phyloP scores from a whole-genome alignment of 2,113 vertebrate genomes.

The Anser brachyrhynchus region DNA sequence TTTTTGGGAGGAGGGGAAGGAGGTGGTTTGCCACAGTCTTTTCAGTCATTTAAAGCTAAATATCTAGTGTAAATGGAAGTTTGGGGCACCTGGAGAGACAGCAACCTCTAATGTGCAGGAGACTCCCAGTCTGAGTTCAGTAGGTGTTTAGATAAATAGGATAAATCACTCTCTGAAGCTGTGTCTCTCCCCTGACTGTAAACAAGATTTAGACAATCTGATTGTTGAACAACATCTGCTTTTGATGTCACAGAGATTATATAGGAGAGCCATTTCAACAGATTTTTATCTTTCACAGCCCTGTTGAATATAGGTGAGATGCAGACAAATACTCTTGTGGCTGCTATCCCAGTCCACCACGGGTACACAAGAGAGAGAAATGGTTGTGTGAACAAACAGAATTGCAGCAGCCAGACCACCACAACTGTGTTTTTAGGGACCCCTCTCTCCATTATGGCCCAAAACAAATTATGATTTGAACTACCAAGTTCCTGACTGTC shows the following conservation, averaged over 20 bases:
- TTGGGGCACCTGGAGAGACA: background rate
- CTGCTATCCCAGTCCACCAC: background rate
- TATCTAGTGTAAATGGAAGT: background rate
- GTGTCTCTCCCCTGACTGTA: background rate
- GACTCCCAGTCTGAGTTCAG: background rate
- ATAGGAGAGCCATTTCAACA: background rate
- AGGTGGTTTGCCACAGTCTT: background rate
- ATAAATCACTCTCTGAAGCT: background rate
- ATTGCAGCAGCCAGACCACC: background rate
- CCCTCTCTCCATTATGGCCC: fast-evolving
- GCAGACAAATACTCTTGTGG: background rate
- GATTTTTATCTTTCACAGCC: background rate
- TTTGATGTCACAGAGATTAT: background rate
- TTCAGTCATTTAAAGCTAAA: background rate
- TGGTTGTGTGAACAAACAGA: background rate
- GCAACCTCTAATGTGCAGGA: background rate
- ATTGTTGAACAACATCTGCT: background rate
- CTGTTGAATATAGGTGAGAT: background rate
- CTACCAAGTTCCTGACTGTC: background rate
- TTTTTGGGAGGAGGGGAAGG: background rate
- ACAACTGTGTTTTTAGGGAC: background rate
- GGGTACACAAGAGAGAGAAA: background rate
- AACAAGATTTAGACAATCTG: background rate
- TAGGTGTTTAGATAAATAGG: background rate
- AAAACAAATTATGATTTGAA: background rate